Percentiles rank a stretch among this genome's conserved stretches.
These are phyloP conservation scores for Meteorus cinctellus DNA, from an alignment of 2,888 invertebrate genomes.

Conservation along the genomic window DNA sequence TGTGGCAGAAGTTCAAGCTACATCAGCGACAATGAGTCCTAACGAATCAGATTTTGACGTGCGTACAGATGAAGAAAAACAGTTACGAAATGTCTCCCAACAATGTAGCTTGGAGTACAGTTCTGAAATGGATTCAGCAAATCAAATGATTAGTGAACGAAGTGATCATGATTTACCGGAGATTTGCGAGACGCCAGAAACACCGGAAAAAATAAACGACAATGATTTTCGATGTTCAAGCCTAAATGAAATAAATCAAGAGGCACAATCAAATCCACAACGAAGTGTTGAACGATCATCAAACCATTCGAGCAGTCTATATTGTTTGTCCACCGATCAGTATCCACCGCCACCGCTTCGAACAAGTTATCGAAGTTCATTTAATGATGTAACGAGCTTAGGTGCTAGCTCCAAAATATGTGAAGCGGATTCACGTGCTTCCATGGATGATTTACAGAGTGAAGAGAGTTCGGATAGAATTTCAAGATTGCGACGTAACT, in stretches of 20 bases:
- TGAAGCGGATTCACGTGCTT: slow-evolving; percentile 58
- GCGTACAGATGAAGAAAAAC: slow-evolving; percentile 66
- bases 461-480: slow-evolving; percentile 57
- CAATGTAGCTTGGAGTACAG: slow-evolving; percentile 83
- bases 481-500: slow-evolving; percentile 37
- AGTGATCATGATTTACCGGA: slow-evolving; percentile 69
- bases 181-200: slow-evolving; percentile 61
- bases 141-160: slow-evolving; percentile 67
- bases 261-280: slow-evolving; percentile 31
- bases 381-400: slow-evolving; percentile 64
- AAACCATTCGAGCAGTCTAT: slow-evolving; percentile 65
- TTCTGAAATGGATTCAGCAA: slow-evolving; percentile 73
- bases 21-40: slow-evolving; percentile 49
- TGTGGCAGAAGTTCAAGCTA: slow-evolving; percentile 68
- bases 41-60: slow-evolving; percentile 66
- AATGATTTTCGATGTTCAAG: slow-evolving; percentile 48
- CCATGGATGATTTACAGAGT: slow-evolving; percentile 58
- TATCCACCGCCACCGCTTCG: slow-evolving; percentile 47
- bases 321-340: slow-evolving; percentile 59
- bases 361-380: slow-evolving; percentile 63
- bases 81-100: slow-evolving; percentile 81
- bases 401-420: slow-evolving; percentile 61
- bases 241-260: slow-evolving; percentile 45
- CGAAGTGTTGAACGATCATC: slow-evolving; percentile 53
- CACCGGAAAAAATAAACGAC: slow-evolving; percentile 47